These are phyloP conservation scores for Pachyseris speciosa DNA, from an alignment of 64 coral and sea anemone genomes.

Conservation along the genomic window DNA sequence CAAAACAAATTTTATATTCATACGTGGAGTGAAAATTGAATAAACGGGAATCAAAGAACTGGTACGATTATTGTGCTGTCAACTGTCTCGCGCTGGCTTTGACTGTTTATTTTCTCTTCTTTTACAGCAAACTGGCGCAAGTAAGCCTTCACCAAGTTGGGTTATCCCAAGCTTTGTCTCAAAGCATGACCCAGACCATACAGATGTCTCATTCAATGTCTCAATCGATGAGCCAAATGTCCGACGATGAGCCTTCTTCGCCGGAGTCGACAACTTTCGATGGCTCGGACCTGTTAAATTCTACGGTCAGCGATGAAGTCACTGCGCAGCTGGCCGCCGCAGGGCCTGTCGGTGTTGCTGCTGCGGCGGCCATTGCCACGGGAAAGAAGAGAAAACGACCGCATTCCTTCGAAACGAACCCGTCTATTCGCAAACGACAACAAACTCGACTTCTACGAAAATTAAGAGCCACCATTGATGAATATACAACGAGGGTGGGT, in stretches of 20 bases:
- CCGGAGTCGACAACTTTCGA: constrained; percentile 97
- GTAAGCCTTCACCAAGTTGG: constrained; percentile 86
- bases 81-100: background rate
- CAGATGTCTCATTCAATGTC: constrained; percentile 57
- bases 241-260: constrained; percentile 90
- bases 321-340: constrained; percentile 94
- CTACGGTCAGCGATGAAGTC: constrained; percentile 89
- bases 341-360: constrained; percentile 92
- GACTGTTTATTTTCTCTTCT: constrained; percentile 13
- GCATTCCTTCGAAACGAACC: constrained; percentile 97
- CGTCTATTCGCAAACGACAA: constrained; percentile 98
- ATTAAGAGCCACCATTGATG: constrained; percentile 91
- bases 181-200: constrained; percentile 69
- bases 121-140: constrained; percentile 93
- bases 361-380: constrained; percentile 94
- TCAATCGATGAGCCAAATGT: constrained; percentile 55
- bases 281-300: constrained; percentile 86
- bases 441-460: constrained; percentile 96
- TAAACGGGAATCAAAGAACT: constrained; percentile 13
- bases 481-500: constrained; percentile 96
- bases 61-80: constrained; percentile 9
- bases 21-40: constrained; percentile 47
- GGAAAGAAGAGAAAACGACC: constrained; percentile 97
- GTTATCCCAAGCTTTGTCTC: constrained; percentile 80
- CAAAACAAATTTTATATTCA: constrained; percentile 36